These are phyloP conservation scores for Eupeodes latifasciatus DNA, from an alignment of 2,888 invertebrate genomes.

Conservation along the genomic window DNA sequence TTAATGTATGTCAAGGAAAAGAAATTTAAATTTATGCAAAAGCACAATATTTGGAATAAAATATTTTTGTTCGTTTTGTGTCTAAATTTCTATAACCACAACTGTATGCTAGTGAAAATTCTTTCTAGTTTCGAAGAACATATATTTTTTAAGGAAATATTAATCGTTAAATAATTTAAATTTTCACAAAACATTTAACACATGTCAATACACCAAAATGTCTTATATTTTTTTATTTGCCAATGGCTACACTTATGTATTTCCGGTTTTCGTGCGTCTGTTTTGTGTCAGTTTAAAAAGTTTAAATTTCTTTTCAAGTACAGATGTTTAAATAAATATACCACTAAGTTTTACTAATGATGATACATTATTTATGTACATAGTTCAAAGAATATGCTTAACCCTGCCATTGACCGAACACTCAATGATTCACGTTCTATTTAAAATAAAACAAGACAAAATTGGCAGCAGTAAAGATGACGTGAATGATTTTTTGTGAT, in stretches of 20 bases:
- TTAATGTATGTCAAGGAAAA: too few relatives aligned
- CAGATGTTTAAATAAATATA: constrained; percentile 8
- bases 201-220: constrained; percentile 33
- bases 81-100: too few relatives aligned
- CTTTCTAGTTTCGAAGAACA: background rate
- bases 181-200: constrained; percentile 40
- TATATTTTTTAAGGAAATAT: background rate
- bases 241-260: background rate
- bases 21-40: too few relatives aligned
- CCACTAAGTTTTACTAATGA: constrained; percentile 2
- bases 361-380: background rate
- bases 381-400: constrained; percentile 23
- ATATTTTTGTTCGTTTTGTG: too few relatives aligned
- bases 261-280: constrained; percentile 7
- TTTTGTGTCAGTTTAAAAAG: constrained; percentile 3
- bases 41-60: too few relatives aligned
- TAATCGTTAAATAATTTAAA: constrained; percentile 2
- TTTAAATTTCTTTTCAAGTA: background rate
- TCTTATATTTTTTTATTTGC: background rate
- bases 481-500: constrained; percentile 27
- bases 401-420: constrained; percentile 25
- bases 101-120: too few relatives aligned
- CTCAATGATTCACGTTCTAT: constrained; percentile 41
- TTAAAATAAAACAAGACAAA: background rate
- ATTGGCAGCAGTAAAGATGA: constrained; percentile 25